Evolutionary conservation across 2,797 vertebrate genomes (phyloP).

Genomic region (Pangasius mekongensis): DNA sequence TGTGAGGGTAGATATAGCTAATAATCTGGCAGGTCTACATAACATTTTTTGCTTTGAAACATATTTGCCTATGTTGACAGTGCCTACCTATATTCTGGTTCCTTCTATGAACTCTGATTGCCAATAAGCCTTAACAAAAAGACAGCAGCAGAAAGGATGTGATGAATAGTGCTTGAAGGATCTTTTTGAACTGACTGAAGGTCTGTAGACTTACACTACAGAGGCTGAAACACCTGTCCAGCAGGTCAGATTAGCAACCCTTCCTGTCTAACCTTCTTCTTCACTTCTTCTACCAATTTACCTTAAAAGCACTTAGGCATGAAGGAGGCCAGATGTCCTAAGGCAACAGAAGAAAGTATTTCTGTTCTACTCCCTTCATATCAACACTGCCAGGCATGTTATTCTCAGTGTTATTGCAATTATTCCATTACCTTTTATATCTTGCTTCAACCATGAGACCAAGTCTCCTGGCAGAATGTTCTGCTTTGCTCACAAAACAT

Average conservation of each 20-base stretch:
- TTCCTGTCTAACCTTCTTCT: conserved; percentile 18
- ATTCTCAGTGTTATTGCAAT: background rate
- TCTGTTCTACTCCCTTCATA: background rate
- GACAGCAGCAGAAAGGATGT: background rate
- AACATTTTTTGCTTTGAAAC: background rate
- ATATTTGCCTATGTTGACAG: background rate
- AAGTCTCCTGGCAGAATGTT: background rate
- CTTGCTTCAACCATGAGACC: conserved; percentile 1
- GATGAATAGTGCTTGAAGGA: background rate
- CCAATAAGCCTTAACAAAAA: background rate
- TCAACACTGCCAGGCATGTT: conserved; percentile 15
- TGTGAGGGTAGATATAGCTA: background rate
- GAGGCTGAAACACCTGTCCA: background rate
- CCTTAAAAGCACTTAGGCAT: conserved; percentile 7
- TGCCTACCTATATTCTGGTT: background rate
- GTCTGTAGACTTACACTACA: background rate
- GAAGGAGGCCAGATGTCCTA: conserved; percentile 14
- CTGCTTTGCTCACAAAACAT: background rate
- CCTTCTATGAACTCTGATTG: background rate
- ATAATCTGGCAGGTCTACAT: background rate
- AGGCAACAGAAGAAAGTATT: conserved; percentile 24
- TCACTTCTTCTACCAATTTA: background rate
- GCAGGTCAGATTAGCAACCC: conserved; percentile 30
- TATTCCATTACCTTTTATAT: conserved; percentile 30
- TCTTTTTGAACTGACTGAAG: conserved; percentile 5